Base-by-base conservation (phyloP, 1,140 invertebrate genomes). In the Seison nebaliae region DNA sequence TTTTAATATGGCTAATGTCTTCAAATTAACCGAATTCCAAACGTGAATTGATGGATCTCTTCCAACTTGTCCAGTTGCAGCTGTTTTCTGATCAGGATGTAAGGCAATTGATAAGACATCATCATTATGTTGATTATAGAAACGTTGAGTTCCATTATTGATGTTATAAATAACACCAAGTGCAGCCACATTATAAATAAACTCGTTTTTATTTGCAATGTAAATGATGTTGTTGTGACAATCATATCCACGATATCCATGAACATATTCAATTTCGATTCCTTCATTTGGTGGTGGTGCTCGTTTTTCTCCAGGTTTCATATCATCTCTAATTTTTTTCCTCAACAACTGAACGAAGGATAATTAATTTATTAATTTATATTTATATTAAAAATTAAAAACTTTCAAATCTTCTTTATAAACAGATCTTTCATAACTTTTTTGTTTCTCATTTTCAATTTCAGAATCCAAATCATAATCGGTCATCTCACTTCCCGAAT, bases 171-270 rank as follows among this genome's bases (percentile, higher is more conserved):
- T 46, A 15, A 60, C 50, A 14, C 53, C 54, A 16, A 51, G 48
- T 9, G 57, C 57, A n/a, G 58, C 58, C 4, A 59, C 51, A 43
- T 60, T 55, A 38, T 55, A 60, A 2, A 59, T 53, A 6, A 59
- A 45, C 21, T 54, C 49, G 4, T 26, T 30, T 16, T 51, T 53
- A 29, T 41, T 48, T 40, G 54, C 51, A 1, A 53, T 51, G 43
- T 57, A 60, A 44, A 60, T 59, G 31, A 60, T 18, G 38, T 60
- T 60, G 42, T 58, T 57, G 3, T 55, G 48, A 37, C 58, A 59
- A 46, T 60, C 58, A 47, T 59, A 59, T 4, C 57, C 57, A 16
- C 58, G 49, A 35, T 60, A 60, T 54, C 57, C 57, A 50, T 54
- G 52, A 8, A 59, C 49, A 46, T 49, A 58, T 33, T 55, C 47